A percentile compares a stretch with the other conserved stretches of the same genome.
These are phyloP conservation scores for Otocyon megalotis DNA, from an alignment of 2,113 vertebrate species.

Conservation along the genomic window DNA sequence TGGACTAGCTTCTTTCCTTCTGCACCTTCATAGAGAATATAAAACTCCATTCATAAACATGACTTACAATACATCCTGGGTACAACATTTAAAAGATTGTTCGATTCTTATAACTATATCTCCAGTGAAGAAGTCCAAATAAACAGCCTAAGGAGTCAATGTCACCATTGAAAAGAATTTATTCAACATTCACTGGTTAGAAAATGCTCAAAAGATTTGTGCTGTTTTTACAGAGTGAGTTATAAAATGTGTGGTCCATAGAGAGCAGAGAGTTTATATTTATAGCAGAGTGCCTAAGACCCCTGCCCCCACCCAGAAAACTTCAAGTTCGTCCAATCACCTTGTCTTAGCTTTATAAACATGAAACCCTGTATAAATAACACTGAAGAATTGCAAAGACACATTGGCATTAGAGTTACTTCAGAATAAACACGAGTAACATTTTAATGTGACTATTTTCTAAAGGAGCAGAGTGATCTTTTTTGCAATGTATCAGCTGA, in stretches of 20 bases:
- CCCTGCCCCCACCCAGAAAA: background rate
- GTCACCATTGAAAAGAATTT: constrained; percentile 81
- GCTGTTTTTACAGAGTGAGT: constrained; percentile 80
- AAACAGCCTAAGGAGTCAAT: constrained; percentile 76
- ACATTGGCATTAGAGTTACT: background rate
- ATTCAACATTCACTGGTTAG: constrained; percentile 75
- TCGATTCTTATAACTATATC: constrained; percentile 61
- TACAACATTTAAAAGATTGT: constrained; percentile 54
- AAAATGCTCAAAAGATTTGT: constrained; percentile 79
- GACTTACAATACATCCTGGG: constrained; percentile 47
- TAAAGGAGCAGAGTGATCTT: background rate
- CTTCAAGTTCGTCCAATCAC: constrained; percentile 59
- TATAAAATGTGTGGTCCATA: constrained; percentile 72
- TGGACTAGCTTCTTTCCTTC: background rate
- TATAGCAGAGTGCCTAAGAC: constrained; percentile 53
- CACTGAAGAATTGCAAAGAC: constrained; percentile 38
- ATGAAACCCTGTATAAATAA: constrained; percentile 67
- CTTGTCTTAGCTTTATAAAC: constrained; percentile 75
- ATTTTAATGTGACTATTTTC: background rate
- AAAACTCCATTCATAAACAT: constrained; percentile 75
- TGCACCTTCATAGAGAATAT: constrained; percentile 37
- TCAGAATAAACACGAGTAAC: background rate
- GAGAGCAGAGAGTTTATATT: constrained; percentile 76
- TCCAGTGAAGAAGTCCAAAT: constrained; percentile 73
- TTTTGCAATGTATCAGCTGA: constrained; percentile 36